Evolutionary conservation across 2,113 vertebrate genomes (phyloP).

Genomic region (Tauraco erythrolophus): DNA sequence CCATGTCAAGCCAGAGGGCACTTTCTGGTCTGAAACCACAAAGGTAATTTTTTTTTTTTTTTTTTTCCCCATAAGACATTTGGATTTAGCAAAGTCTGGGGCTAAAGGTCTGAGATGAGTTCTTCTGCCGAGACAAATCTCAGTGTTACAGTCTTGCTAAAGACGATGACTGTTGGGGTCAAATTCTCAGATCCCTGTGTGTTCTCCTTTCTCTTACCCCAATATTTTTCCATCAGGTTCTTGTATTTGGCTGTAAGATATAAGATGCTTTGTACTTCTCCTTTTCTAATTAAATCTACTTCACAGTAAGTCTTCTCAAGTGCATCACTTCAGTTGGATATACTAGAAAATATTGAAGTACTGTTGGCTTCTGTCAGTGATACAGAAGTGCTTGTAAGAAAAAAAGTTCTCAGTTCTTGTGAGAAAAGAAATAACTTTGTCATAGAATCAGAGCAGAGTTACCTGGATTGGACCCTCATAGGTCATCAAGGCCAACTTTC

Average conservation of each 20-base stretch:
- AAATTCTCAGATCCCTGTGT: not conserved
- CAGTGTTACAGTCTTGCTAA: not conserved
- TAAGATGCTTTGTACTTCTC: not conserved
- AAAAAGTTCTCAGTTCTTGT: not conserved
- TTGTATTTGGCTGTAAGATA: not conserved
- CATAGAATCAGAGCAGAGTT: not conserved
- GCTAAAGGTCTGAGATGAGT: not conserved
- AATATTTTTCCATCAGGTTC: not conserved
- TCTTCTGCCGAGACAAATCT: not conserved
- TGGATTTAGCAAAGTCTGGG: not conserved
- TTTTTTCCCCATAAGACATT: not conserved
- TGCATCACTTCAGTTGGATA: not conserved
- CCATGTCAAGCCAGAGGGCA: not conserved
- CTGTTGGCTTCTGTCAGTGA: not conserved
- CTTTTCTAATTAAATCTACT: constrained; percentile 10
- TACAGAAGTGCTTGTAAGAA: not conserved
- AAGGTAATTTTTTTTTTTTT: not conserved
- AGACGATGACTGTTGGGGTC: not conserved
- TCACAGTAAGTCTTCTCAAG: not conserved
- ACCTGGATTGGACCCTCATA: not conserved
- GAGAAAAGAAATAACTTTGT: not conserved
- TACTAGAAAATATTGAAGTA: not conserved
- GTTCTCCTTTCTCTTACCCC: not conserved
- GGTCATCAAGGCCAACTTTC: not conserved
- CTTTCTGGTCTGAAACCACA: not conserved